Evolutionary conservation across 1,140 invertebrate species (phyloP).

Genomic region (Drosophila tropicalis): DNA sequence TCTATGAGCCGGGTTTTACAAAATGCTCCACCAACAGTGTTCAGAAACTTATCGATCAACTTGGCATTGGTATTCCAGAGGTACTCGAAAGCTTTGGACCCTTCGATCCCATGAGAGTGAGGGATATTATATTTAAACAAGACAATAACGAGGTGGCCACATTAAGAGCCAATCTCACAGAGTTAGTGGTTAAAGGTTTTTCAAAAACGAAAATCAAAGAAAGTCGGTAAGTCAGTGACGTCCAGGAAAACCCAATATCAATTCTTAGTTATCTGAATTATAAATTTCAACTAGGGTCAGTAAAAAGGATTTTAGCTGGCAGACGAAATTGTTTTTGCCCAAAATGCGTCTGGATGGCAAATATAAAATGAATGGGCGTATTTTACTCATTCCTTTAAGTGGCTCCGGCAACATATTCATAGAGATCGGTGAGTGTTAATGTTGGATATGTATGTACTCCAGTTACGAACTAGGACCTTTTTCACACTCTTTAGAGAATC

Average conservation of each 20-base stretch:
- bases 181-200: conserved; percentile 86
- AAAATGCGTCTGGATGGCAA: conserved; percentile 88
- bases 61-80: conserved; percentile 83
- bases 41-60: conserved; percentile 85
- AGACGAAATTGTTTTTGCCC: conserved; percentile 86
- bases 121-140: conserved; percentile 69
- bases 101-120: conserved; percentile 68
- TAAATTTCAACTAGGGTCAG: conserved; percentile 84
- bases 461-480: neutral
- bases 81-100: conserved; percentile 55
- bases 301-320: conserved; percentile 87
- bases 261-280: too few relatives aligned
- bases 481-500: conserved; percentile 83
- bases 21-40: conserved; percentile 87
- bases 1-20: conserved; percentile 85
- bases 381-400: conserved; percentile 88
- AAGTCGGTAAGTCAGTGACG: conserved; percentile 83
- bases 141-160: conserved; percentile 86
- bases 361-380: conserved; percentile 88
- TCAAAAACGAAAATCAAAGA: conserved; percentile 85
- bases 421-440: conserved; percentile 85
- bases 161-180: conserved; percentile 87
- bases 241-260: too few relatives aligned
- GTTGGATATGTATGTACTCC: too few relatives aligned
- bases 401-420: conserved; percentile 88